Conservation (phyloP, 1,140 invertebrate species). For the Hestina assimilis region DNA sequence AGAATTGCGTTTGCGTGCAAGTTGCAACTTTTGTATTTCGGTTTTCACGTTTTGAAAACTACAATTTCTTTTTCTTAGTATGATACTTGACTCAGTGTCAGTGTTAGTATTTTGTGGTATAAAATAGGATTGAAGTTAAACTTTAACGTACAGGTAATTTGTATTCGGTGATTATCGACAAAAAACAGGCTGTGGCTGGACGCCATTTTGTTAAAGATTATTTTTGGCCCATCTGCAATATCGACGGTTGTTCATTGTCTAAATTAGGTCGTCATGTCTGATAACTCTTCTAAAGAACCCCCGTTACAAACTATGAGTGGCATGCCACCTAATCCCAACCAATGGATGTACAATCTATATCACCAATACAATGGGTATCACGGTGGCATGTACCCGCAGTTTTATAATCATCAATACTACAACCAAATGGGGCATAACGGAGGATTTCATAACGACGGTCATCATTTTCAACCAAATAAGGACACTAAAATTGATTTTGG, state of each 20-base stretch:
- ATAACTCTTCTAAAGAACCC: conserved; percentile 67
- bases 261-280: conserved; percentile 45
- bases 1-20: too few species aligned
- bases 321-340: conserved; percentile 60
- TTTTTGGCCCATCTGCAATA: conserved; percentile 16
- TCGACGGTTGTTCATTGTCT: neutral
- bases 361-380: conserved; percentile 71
- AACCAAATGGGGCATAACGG: conserved; percentile 63
- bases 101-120: neutral
- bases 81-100: neutral
- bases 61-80: neutral
- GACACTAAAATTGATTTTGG: conserved; percentile 48
- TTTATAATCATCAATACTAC: conserved; percentile 70
- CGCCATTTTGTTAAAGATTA: conserved; percentile 42
- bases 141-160: conserved; percentile 2
- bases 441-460: conserved; percentile 44
- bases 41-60: too few species aligned
- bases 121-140: neutral
- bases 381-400: conserved; percentile 65
- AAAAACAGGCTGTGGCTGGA: conserved; percentile 5
- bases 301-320: conserved; percentile 70
- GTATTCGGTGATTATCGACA: neutral
- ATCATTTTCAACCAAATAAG: conserved; percentile 57
- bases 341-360: conserved; percentile 72
- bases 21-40: too few species aligned